Conservation (phyloP, 2,797 vertebrate species). For the Bufotes viridis region DNA sequence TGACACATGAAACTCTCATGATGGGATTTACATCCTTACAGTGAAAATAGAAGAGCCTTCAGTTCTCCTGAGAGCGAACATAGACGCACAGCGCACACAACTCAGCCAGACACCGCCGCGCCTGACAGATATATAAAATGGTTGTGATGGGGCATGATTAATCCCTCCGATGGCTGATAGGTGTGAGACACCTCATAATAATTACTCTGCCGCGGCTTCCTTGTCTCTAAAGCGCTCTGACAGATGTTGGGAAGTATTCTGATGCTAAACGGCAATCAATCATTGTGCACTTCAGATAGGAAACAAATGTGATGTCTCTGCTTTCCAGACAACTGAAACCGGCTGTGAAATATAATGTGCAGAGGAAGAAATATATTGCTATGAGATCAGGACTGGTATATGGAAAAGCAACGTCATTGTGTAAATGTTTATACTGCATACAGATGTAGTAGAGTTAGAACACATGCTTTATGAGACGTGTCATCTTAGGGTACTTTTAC, state of each 20-base stretch:
- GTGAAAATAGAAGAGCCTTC: not conserved
- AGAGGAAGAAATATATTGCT: not conserved
- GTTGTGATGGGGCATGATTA: constrained; percentile 41
- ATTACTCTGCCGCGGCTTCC: constrained; percentile 8
- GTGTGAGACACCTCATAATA: constrained; percentile 21
- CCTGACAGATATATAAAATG: constrained; percentile 45
- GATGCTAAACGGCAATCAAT: constrained; percentile 36
- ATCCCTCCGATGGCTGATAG: not conserved
- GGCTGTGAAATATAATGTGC: not conserved
- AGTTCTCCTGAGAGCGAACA: not conserved
- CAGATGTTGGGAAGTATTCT: constrained; percentile 7
- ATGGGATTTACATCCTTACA: not conserved
- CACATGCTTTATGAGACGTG: too few species aligned
- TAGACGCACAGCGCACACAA: not conserved
- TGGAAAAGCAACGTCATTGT: not conserved
- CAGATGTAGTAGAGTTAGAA: too few species aligned
- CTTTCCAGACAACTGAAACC: not conserved
- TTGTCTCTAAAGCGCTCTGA: not conserved
- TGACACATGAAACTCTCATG: not conserved
- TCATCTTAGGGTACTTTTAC: too few species aligned
- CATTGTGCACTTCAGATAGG: constrained; percentile 6
- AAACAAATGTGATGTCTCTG: constrained; percentile 9
- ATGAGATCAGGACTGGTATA: not conserved
- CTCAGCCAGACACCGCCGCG: not conserved
- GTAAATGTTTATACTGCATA: too few species aligned